Conservation (phyloP, 1,140 invertebrate genomes). For the Anoplophora glabripennis region DNA sequence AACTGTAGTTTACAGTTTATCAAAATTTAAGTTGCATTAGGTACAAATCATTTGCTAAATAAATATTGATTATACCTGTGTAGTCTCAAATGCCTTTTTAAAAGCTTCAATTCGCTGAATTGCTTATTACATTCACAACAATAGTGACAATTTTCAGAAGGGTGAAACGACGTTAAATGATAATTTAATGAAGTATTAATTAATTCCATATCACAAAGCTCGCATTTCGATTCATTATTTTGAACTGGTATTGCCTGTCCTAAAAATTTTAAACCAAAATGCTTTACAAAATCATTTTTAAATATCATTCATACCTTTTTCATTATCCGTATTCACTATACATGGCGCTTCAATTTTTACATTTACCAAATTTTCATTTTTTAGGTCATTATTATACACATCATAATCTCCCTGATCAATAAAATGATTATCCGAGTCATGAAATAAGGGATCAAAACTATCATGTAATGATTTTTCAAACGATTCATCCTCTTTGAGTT, state of each 20-base stretch:
- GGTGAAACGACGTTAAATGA: background rate
- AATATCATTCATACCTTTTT: too few species aligned
- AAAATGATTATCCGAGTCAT: background rate
- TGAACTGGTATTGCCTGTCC: background rate
- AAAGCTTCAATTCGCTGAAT: slow-evolving; percentile 33
- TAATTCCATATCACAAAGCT: too few species aligned
- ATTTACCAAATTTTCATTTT: background rate
- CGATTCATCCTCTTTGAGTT: too few species aligned
- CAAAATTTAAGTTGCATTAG: too few species aligned
- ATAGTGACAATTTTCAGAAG: slow-evolving; percentile 22
- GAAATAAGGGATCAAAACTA: too few species aligned
- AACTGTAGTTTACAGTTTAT: too few species aligned
- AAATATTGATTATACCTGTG: slow-evolving; percentile 31
- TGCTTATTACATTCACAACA: slow-evolving; percentile 40
- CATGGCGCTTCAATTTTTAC: background rate
- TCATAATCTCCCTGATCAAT: background rate
- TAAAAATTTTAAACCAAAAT: background rate
- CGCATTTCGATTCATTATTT: too few species aligned
- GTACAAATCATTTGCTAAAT: slow-evolving; percentile 20
- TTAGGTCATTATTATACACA: background rate
- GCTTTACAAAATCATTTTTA: too few species aligned
- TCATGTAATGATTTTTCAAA: too few species aligned
- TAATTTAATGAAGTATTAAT: too few species aligned
- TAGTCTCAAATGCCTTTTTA: slow-evolving; percentile 38
- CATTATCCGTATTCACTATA: too few species aligned